A percentile compares a stretch with the other conserved stretches of the same genome.
Conservation (phyloP, 2,113 vertebrate genomes). For the Corythaeola cristata region DNA sequence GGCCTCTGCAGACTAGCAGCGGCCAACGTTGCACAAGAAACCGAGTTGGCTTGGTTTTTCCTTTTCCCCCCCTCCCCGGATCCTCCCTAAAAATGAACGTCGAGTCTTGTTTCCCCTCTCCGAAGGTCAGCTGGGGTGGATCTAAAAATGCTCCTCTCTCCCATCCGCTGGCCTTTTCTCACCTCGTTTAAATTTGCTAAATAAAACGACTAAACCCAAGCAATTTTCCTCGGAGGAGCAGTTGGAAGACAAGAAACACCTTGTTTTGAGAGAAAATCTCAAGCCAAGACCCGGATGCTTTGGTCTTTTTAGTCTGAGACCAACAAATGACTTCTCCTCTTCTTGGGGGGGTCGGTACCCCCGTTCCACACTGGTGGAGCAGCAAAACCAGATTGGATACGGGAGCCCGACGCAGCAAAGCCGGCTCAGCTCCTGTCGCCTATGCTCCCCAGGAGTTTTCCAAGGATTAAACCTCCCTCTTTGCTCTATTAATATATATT, state of each 20-base stretch:
- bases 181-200: neutral
- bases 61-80: neutral
- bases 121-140: neutral
- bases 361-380: neutral
- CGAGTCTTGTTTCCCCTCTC: neutral
- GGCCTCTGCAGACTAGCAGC: neutral
- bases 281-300: neutral
- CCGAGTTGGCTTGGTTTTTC: neutral
- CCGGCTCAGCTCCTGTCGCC: neutral
- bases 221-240: neutral
- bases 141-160: neutral
- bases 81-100: neutral
- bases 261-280: neutral
- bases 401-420: neutral
- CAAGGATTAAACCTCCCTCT: neutral
- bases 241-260: neutral
- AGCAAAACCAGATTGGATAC: neutral
- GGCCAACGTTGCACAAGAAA: neutral
- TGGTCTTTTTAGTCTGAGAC: neutral
- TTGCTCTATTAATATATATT: neutral
- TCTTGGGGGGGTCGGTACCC: neutral
- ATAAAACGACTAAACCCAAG: neutral
- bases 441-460: neutral
- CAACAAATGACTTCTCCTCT: accelerated
- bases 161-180: neutral